These are phyloP conservation scores for Amphipyra tragopoginis DNA, from an alignment of 2,888 invertebrate genomes.

Conservation along the genomic window DNA sequence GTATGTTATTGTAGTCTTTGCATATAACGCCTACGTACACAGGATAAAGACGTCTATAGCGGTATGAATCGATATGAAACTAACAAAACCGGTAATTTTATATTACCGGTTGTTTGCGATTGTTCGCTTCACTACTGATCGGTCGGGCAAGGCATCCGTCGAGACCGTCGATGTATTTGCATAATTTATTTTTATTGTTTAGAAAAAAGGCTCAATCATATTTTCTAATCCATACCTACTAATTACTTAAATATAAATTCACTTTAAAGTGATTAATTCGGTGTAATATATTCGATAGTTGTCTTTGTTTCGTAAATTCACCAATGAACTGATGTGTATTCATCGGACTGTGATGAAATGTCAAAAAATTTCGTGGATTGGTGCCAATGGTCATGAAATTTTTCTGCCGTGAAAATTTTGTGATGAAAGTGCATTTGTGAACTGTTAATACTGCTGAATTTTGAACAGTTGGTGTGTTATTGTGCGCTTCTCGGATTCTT, in stretches of 20 bases:
- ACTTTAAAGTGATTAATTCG: constrained; percentile 29
- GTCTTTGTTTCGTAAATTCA: constrained; percentile 40
- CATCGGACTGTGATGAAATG: constrained; percentile 80
- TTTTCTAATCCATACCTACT: constrained; percentile 30
- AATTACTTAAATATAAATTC: constrained; percentile 21
- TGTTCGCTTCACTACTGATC: constrained; percentile 8
- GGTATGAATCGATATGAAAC: too few relatives aligned
- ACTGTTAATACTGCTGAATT: constrained; percentile 66
- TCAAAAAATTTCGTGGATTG: constrained; percentile 85
- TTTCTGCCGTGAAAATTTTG: constrained; percentile 74
- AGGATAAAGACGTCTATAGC: too few relatives aligned
- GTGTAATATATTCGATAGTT: constrained; percentile 12
- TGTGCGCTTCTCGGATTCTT: constrained; percentile 45
- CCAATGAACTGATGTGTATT: constrained; percentile 48
- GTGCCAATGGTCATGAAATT: constrained; percentile 81
- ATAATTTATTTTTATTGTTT: constrained; percentile 66
- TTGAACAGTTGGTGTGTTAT: constrained; percentile 56
- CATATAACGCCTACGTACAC: too few relatives aligned
- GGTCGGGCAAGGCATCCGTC: constrained; percentile 56
- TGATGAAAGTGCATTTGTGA: constrained; percentile 71
- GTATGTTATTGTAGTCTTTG: too few relatives aligned
- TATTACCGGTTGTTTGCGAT: constrained; percentile 18
- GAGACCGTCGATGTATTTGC: constrained; percentile 56
- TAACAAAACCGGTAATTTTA: background rate
- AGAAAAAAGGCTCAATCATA: constrained; percentile 41